Conservation (phyloP, 2,888 invertebrate species). For the Thymelicus lineola region DNA sequence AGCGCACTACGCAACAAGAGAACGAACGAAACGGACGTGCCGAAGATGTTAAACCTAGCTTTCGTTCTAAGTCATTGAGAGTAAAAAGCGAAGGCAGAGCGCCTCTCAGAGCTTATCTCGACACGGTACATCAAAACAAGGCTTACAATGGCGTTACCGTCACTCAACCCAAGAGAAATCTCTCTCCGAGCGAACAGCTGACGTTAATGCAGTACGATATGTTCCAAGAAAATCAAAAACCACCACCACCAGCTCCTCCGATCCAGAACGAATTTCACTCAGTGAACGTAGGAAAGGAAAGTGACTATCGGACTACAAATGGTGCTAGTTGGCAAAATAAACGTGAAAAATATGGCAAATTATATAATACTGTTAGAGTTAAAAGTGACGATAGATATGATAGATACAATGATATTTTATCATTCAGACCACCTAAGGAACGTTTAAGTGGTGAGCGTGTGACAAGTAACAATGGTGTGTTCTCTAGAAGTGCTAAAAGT, state of each 20-base stretch:
- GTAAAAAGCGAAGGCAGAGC: slow-evolving; percentile 81
- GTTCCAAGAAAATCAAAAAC: slow-evolving; percentile 68
- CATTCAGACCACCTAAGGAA: slow-evolving; percentile 64
- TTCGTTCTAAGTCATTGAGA: slow-evolving; percentile 82
- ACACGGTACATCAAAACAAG: slow-evolving; percentile 60
- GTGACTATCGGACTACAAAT: slow-evolving; percentile 80
- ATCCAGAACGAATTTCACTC: slow-evolving; percentile 68
- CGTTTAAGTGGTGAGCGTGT: slow-evolving; percentile 68
- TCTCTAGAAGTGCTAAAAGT: slow-evolving; percentile 77
- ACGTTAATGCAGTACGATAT: slow-evolving; percentile 80
- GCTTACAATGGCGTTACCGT: slow-evolving; percentile 76
- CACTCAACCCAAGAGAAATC: slow-evolving; percentile 81
- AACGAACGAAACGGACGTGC: slow-evolving; percentile 74
- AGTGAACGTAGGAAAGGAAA: slow-evolving; percentile 71
- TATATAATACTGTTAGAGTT: slow-evolving; percentile 81
- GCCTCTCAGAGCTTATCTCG: slow-evolving; percentile 74
- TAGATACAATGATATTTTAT: slow-evolving; percentile 76
- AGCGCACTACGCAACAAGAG: slow-evolving; percentile 69
- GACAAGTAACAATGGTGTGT: slow-evolving; percentile 63
- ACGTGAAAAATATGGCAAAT: slow-evolving; percentile 77
- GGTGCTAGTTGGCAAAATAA: slow-evolving; percentile 74
- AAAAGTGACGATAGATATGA: slow-evolving; percentile 81
- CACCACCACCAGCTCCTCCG: slow-evolving; percentile 56
- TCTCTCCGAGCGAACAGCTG: slow-evolving; percentile 81
- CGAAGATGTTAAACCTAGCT: slow-evolving; percentile 75